A percentile compares a stretch with the other conserved stretches of the same genome.
phyloP scores from a whole-genome alignment of 2,113 vertebrate genomes.

The Nothoprocta perdicaria region DNA sequence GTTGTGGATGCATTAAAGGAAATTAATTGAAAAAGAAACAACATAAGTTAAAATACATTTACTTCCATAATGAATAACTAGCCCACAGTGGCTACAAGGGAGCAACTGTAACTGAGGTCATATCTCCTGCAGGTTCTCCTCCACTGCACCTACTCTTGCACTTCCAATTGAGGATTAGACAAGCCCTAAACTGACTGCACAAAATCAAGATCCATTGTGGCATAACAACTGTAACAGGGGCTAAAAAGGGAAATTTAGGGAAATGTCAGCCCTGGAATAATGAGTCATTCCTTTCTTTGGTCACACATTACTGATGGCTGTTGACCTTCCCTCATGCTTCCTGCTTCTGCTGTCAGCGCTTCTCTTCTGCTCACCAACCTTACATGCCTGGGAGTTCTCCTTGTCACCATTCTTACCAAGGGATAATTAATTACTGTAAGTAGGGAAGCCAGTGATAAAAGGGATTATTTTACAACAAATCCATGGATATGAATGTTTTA shows the following conservation, averaged over 20 bases:
- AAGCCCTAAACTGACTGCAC: neutral
- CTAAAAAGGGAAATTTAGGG: neutral
- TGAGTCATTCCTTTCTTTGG: neutral
- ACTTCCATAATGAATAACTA: neutral
- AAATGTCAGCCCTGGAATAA: neutral
- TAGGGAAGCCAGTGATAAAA: neutral
- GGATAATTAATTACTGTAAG: neutral
- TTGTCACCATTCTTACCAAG: neutral
- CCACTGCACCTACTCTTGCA: neutral
- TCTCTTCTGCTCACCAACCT: neutral
- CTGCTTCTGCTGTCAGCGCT: neutral
- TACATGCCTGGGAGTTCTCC: neutral
- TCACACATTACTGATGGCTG: neutral
- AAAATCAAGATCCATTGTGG: neutral
- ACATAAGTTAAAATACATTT: neutral
- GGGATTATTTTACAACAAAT: neutral
- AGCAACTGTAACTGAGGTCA: neutral
- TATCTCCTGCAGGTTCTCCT: neutral
- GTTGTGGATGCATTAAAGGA: neutral
- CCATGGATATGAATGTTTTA: neutral
- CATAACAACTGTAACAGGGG: neutral
- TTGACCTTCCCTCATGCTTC: fast-evolving
- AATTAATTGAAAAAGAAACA: neutral
- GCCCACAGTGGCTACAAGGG: fast-evolving
- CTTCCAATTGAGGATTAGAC: neutral